Base-by-base conservation (phyloP, 2,888 invertebrate species). In the Dione vanillae region DNA sequence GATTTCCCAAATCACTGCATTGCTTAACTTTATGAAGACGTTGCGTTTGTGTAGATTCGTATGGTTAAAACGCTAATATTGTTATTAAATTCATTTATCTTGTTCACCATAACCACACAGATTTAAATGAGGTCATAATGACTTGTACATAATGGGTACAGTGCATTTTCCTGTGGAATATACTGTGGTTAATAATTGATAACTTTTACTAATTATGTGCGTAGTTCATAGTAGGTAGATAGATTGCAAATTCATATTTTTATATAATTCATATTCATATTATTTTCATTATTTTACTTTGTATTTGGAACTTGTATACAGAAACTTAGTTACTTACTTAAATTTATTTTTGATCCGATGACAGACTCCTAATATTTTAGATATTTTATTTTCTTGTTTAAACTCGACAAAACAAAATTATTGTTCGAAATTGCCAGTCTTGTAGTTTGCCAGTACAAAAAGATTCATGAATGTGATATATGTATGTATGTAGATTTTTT, bases 91-190 rank as follows among this genome's bases (percentile, higher is more conserved):
- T 35, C 7, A 52, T 52, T 0, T 51, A 20, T 35, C 20, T 14
- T 2, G 27, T 27, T 27, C n/a, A 14, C 27, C 2, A 35, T 9
- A 35, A 11, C 11, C 5, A 43, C 43, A 12, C 52, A 52, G 27
- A 14, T 1, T 54, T 35, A 54, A 54, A 35, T 35, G 10, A 37
- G 16, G n/a, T 37, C n/a, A 54, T 54, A n/a, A 54, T 1, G 0
- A n/a, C n/a, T 52, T n/a, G 9, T 35, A 35, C n/a, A n/a, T n/a
- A n/a, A n/a, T n/a, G n/a, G n/a, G 5, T 5, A 27, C 9, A 6
- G 1, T 9, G n/a, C 16, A 1, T 54, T 54, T 54, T 54, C 54
- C 54, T 54, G 37, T 54, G 16, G 37, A 54, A 54, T 54, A 19
- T 37, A 35, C 6, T 35, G 9, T n/a, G 35, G 11, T 37, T 27